Evolutionary conservation across 2,797 vertebrate species (phyloP), one percentile per base, ranked within the genome.

Genomic region (Acrossocheilus wenchowensis): DNA sequence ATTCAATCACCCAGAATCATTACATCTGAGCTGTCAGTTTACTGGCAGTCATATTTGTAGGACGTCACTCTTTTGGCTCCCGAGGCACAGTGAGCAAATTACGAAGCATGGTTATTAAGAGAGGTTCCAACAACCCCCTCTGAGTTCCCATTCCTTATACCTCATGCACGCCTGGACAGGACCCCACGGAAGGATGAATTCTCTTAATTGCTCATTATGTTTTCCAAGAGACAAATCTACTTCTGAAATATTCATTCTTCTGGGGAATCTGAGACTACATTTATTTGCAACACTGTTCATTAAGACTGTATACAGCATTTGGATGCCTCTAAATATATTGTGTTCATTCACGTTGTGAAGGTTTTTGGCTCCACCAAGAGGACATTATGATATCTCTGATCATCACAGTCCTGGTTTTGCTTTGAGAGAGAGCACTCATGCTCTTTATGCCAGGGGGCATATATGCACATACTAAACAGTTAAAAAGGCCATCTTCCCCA

Each of bases 291-390:
- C 75, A 71, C 60, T 80, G 26, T 81, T 85, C 30, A 88, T 80
- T 79, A 88, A 54, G 73, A 80, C 64, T 87, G 26, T 45, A 71
- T 64, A 21, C 68, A 77, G 39, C 62, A 54, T 73, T 82, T 12
- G 6, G 36, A 68, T 54, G 64, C 11, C 64, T 52, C 54, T 15
- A 74, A 84, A 12, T 52, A 34, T 39, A 60, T 15, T 23, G 17
- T 54, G 50, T 45, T 79, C 43, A 54, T 9, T 41, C 10, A 69
- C 0, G 1, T 52, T 80, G 45, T 26, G 19, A 75, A 89, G 83
- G 84, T 82, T 85, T 89, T 74, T 89, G 80, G 88, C 86, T 83
- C 90, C 90, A 89, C 86, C 90, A 88, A 88, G 90, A 88, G 90
- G 90, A 82, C 36, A 36, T 39, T 73, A 41, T n/a, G 39, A 48